Evolutionary conservation across 2,113 vertebrate genomes (phyloP).

Genomic region (Hiodon alosoides): DNA sequence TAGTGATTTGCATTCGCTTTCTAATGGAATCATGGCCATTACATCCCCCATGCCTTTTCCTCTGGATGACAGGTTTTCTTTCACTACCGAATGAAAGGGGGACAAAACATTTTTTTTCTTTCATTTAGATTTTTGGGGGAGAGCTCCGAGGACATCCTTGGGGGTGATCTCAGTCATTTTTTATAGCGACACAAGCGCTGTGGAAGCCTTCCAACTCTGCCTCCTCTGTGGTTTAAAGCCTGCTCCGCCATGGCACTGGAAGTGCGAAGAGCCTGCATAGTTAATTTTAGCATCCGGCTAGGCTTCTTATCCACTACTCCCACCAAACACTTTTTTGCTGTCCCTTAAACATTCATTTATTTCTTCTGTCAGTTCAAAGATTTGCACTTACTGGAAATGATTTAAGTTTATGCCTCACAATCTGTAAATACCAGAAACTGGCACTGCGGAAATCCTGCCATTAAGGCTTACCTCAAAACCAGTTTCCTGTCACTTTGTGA

Average conservation of each 20-base stretch:
- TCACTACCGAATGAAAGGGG: too few species aligned
- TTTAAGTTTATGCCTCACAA: slow-evolving; percentile 27
- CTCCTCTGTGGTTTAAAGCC: slow-evolving; percentile 40
- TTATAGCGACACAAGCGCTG: slow-evolving; percentile 44
- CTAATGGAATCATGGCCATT: too few species aligned
- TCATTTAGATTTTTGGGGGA: slow-evolving; percentile 26
- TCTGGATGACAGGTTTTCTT: too few species aligned
- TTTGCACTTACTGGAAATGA: slow-evolving; percentile 22
- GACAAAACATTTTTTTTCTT: too few species aligned
- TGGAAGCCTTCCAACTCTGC: slow-evolving; percentile 35
- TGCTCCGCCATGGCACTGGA: neutral
- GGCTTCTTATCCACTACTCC: neutral
- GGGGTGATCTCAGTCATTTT: slow-evolving; percentile 45
- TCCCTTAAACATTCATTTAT: slow-evolving; percentile 39
- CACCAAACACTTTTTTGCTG: slow-evolving; percentile 10
- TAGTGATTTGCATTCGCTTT: too few species aligned
- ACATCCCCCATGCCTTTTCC: too few species aligned
- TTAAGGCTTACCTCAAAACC: slow-evolving; percentile 48
- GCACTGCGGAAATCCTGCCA: slow-evolving; percentile 44
- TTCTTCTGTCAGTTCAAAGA: neutral
- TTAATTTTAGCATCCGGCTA: neutral
- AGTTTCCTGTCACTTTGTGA: slow-evolving; percentile 43
- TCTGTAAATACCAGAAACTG: slow-evolving; percentile 42
- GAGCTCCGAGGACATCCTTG: slow-evolving; percentile 39
- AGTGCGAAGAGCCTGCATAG: neutral